phyloP scores from a whole-genome alignment of 1,140 invertebrate species.

The Hycleus cichorii region DNA sequence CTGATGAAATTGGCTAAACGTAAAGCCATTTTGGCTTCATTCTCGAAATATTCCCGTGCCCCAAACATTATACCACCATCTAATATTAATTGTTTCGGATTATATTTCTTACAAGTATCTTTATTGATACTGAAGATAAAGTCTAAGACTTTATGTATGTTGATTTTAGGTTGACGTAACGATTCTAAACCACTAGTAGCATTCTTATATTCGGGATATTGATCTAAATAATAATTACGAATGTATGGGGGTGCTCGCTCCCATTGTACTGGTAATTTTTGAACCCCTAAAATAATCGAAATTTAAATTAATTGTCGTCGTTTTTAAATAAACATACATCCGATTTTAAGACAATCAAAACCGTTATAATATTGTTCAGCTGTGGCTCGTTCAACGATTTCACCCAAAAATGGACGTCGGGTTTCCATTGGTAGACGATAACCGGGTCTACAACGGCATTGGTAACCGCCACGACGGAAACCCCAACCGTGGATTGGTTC shows the following conservation, averaged over 20 bases:
- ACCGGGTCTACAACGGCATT: slow-evolving; percentile 88
- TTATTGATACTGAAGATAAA: slow-evolving; percentile 67
- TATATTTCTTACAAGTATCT: slow-evolving; percentile 61
- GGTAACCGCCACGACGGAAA: slow-evolving; percentile 90
- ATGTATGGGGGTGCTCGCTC: slow-evolving; percentile 59
- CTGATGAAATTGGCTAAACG: slow-evolving; percentile 92
- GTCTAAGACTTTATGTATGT: slow-evolving; percentile 69
- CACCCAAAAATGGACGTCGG: slow-evolving; percentile 82
- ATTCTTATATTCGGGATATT: slow-evolving; percentile 65
- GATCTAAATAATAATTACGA: slow-evolving; percentile 65
- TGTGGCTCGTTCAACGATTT: slow-evolving; percentile 88
- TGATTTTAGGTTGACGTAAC: slow-evolving; percentile 56
- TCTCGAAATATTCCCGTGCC: slow-evolving; percentile 81
- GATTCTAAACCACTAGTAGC: slow-evolving; percentile 54
- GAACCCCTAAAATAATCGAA: slow-evolving; percentile 55
- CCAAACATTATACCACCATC: slow-evolving; percentile 81
- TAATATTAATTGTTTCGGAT: slow-evolving; percentile 63
- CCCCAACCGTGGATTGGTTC: slow-evolving; percentile 95
- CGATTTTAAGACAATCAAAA: slow-evolving; percentile 87
- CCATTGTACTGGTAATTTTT: slow-evolving; percentile 73
- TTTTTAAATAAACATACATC: slow-evolving; percentile 53
- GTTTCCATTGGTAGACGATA: slow-evolving; percentile 80
- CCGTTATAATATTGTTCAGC: slow-evolving; percentile 85
- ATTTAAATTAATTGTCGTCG: neutral
- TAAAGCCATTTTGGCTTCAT: slow-evolving; percentile 92